Conservation (phyloP, 2,113 vertebrate species). For the Pimephales promelas region DNA sequence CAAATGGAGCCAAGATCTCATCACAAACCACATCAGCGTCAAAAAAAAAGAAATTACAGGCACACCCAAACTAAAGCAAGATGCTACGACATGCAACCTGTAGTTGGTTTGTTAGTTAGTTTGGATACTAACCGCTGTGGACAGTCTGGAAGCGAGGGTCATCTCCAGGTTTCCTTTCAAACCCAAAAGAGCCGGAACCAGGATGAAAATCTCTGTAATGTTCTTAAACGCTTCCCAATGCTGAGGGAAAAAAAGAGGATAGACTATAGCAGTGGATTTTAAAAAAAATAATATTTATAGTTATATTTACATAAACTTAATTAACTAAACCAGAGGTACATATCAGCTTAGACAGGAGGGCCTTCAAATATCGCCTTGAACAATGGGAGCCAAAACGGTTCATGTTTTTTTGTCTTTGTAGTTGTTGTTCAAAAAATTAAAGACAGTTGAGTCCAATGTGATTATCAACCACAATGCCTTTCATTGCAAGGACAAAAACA, state of each 20-base stretch:
- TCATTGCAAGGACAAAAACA: not conserved
- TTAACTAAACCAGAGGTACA: not conserved
- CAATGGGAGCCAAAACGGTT: too few species aligned
- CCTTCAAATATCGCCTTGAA: not conserved
- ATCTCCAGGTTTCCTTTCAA: constrained; percentile 99
- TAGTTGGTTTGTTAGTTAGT: not conserved
- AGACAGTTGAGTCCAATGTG: not conserved
- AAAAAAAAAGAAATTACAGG: not conserved
- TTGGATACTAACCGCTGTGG: constrained; percentile 87
- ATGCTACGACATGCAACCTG: not conserved
- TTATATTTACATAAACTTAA: not conserved
- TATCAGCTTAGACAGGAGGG: not conserved
- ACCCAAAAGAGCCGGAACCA: constrained; percentile 94
- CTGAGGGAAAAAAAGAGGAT: constrained; percentile 65
- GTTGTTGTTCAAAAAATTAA: not conserved
- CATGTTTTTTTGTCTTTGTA: not conserved
- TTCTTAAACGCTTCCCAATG: constrained; percentile 96
- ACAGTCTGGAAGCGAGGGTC: constrained; percentile 95
- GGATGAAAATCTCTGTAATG: constrained; percentile 96
- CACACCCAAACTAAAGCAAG: not conserved
- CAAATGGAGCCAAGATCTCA: not conserved
- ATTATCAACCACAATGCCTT: not conserved
- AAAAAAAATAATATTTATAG: too few species aligned
- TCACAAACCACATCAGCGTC: not conserved
- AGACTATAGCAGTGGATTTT: not conserved